phyloP scores from a whole-genome alignment of 2,888 invertebrate species.

The Tuberolachnus salignus region DNA sequence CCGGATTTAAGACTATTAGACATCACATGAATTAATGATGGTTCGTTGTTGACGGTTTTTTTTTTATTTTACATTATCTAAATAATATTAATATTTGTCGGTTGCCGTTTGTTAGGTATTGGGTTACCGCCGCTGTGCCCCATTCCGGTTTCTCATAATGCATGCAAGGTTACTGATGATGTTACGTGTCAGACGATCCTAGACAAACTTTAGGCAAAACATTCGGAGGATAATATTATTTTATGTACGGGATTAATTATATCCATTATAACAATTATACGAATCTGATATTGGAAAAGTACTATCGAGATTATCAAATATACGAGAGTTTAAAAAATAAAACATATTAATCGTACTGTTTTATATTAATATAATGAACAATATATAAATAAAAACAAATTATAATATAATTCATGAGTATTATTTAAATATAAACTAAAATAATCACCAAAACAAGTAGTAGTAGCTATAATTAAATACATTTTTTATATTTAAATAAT shows the following conservation, averaged over 20 bases:
- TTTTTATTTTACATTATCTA: slow-evolving; percentile 20
- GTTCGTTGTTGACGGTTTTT: slow-evolving; percentile 14
- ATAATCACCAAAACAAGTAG: no score
- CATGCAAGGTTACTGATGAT: not conserved
- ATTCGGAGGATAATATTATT: not conserved
- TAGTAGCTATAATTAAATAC: no score
- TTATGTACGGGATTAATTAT: not conserved
- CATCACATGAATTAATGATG: slow-evolving; percentile 31
- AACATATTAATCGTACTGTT: no score
- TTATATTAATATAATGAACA: no score
- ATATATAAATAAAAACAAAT: no score
- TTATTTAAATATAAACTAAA: no score
- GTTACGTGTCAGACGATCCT: not conserved
- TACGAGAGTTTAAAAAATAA: no score
- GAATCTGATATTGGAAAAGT: no score
- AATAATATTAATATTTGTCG: slow-evolving; percentile 44
- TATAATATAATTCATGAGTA: no score
- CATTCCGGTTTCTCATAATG: slow-evolving; percentile 27
- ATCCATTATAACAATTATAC: not conserved
- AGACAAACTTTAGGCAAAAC: not conserved
- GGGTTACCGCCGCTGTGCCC: not conserved
- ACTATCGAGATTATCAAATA: no score
- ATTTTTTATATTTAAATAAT: no score
- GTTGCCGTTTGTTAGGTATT: slow-evolving; percentile 42
- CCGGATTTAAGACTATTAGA: slow-evolving; percentile 38